Base-by-base conservation (phyloP, 2,888 invertebrate genomes). In the Campopleginae sp. region DNA sequence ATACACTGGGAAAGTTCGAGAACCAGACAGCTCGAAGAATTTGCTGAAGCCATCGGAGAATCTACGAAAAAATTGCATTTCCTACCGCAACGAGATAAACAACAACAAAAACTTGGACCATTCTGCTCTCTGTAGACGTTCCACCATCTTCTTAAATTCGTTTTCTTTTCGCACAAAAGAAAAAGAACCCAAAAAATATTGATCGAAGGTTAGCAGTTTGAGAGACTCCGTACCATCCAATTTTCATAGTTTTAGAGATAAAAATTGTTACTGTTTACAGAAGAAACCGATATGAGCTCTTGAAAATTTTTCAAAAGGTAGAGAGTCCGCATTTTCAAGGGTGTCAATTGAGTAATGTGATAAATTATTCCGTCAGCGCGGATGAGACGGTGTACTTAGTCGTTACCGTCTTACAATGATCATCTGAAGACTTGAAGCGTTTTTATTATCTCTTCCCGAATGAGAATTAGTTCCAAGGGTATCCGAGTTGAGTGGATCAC, bases 381-480 rank as follows among this genome's bases (percentile, higher is more conserved):
- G 12, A 23, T 3, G n/a, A 23, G 2, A 1, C 6, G 14, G 33
- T 61, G 33, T 54, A 71, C 38, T 58, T 42, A 4, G 44, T 1
- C 51, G 38, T 54, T 54, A 27, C 61, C 63, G 44, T n/a, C 46
- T 31, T 46, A n/a, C 46, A 54, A 66, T 31, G 51, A 63, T 63
- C 38, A 63, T 46, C 33, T 42, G 19, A 58, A 44, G 42, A n/a
- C 51, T 51, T 19, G 33, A 19, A 14, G 46, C 19, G 8, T 31
- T 82, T 70, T 82, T 38, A 63, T 76, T 46, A 44, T 68, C n/a
- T 71, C 68, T 14, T 48, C 6, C 14, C 54, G 71, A 68, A 72
- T 63, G 81, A 54, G 70, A 81, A 85, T 85, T 78, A 85, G 78
- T 78, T 81, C 44, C 17, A 54, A 66, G 65, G 80, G 42, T 80